phyloP scores from a whole-genome alignment of 1,140 invertebrate genomes.

The Drosophila erecta region DNA sequence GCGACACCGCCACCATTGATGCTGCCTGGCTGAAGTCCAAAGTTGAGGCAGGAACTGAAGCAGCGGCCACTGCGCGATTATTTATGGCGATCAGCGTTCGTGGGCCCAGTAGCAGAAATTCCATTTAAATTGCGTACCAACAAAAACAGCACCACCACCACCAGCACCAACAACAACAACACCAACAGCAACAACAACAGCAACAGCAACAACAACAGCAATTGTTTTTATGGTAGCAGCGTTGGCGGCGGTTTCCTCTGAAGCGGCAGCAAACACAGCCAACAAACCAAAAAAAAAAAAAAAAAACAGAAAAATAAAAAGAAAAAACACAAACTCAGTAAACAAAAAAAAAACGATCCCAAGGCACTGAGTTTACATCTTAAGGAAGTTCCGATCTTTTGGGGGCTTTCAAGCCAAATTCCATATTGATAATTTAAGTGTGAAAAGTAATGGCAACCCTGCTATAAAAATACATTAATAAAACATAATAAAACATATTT shows the following conservation, averaged over 20 bases:
- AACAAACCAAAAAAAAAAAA: constrained; percentile 19
- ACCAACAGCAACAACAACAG: constrained; percentile 36
- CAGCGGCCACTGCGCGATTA: constrained; percentile 66
- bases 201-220: constrained; percentile 57
- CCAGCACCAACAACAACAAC: constrained; percentile 38
- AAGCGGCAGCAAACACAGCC: constrained; percentile 48
- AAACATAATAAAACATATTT: too few relatives aligned
- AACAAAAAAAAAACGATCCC: not conserved
- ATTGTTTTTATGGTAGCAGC: constrained; percentile 73
- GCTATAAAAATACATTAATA: too few relatives aligned
- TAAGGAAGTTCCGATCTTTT: constrained; percentile 3
- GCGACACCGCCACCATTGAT: constrained; percentile 68
- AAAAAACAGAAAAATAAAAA: constrained; percentile 9
- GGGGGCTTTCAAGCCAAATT: constrained; percentile 22
- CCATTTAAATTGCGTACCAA: constrained; percentile 81
- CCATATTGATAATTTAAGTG: too few relatives aligned
- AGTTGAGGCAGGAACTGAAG: constrained; percentile 19
- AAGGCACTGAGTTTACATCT: constrained; percentile 3
- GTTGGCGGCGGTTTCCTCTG: constrained; percentile 75
- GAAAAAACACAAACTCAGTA: constrained; percentile 15
- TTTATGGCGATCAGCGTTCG: constrained; percentile 77
- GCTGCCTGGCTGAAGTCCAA: constrained; percentile 26
- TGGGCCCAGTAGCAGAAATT: constrained; percentile 77
- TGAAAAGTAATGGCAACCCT: too few relatives aligned
- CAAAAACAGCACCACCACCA: constrained; percentile 23